Conservation (phyloP, 2,888 invertebrate species). For the Steinernema carpocapsae region DNA sequence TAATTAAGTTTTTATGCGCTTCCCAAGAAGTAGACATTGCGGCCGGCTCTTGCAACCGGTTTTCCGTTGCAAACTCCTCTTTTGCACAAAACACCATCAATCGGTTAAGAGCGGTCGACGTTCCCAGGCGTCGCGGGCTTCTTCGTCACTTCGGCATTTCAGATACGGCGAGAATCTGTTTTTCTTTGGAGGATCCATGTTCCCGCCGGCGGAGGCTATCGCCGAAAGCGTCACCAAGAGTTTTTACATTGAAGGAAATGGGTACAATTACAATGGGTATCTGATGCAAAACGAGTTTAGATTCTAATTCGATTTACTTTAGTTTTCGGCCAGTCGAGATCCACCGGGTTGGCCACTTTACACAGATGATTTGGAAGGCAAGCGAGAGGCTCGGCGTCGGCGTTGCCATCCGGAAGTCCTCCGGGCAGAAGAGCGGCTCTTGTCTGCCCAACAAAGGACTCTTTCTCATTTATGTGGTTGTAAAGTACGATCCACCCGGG, state of each 20-base stretch:
- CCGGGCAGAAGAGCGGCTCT: conserved; percentile 39
- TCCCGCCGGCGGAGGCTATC: conserved; percentile 49
- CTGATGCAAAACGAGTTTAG: background rate
- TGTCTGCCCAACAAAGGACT: conserved; percentile 37
- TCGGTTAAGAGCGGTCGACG: background rate
- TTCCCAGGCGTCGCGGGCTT: background rate
- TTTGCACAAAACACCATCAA: background rate
- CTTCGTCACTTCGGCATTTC: conserved; percentile 29
- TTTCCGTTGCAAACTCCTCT: background rate
- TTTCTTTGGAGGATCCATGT: conserved; percentile 53
- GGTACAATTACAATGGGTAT: conserved; percentile 58
- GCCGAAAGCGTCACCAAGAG: conserved; percentile 59
- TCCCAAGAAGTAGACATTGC: background rate
- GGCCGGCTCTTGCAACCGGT: conserved; percentile 1
- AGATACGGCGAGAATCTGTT: conserved; percentile 65
- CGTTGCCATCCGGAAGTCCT: conserved; percentile 46
- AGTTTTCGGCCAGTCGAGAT: conserved; percentile 52
- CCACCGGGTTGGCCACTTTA: conserved; percentile 62
- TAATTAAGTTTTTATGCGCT: conserved; percentile 39
- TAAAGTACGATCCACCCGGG: conserved; percentile 62
- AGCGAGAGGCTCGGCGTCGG: conserved; percentile 60
- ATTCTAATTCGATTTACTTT: conserved; percentile 31
- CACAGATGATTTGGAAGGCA: conserved; percentile 61
- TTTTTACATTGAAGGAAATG: conserved; percentile 60
- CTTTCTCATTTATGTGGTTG: conserved; percentile 55